phyloP scores from a whole-genome alignment of 2,113 vertebrate genomes.

The Lota lota region DNA sequence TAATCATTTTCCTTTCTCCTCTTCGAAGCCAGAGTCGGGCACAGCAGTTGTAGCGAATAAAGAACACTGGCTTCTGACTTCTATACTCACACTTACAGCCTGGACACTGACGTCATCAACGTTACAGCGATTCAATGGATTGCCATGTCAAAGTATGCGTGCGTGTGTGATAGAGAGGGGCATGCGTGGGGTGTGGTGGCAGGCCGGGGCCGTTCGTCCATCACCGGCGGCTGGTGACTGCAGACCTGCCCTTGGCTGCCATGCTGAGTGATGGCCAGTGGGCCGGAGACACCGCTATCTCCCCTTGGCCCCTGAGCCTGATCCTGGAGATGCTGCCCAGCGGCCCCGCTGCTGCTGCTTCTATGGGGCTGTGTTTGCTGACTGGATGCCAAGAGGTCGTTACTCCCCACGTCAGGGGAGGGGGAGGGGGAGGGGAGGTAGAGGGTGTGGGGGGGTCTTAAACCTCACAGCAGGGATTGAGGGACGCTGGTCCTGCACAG shows the following conservation, averaged over 20 bases:
- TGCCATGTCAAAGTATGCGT: too few relatives aligned
- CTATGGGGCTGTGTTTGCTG: slow-evolving; percentile 42
- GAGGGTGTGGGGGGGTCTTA: too few relatives aligned
- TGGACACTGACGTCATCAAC: too few relatives aligned
- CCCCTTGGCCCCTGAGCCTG: slow-evolving; percentile 22
- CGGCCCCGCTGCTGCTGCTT: slow-evolving; percentile 14
- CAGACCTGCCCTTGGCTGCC: slow-evolving; percentile 35
- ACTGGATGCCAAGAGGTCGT: slow-evolving; percentile 49
- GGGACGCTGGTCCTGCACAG: too few relatives aligned
- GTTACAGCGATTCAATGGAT: too few relatives aligned
- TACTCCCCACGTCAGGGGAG: slow-evolving; percentile 46
- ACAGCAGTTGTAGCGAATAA: too few relatives aligned
- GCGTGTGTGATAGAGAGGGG: too few relatives aligned
- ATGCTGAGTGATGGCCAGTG: slow-evolving; percentile 43
- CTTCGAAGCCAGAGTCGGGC: too few relatives aligned
- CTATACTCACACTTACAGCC: too few relatives aligned
- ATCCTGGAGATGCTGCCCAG: slow-evolving; percentile 40
- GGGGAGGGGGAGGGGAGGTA: not conserved
- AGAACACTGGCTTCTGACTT: not conserved
- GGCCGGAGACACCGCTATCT: slow-evolving; percentile 69
- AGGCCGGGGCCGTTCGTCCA: slow-evolving; percentile 24
- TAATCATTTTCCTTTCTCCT: not conserved
- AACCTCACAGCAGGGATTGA: too few relatives aligned
- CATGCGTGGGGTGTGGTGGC: slow-evolving; percentile 1
- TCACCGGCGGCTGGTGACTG: slow-evolving; percentile 26